A percentile compares a stretch with the other conserved stretches of the same genome.
Evolutionary conservation across 2,888 invertebrate genomes (phyloP).

Genomic region (Lathronympha strigana): DNA sequence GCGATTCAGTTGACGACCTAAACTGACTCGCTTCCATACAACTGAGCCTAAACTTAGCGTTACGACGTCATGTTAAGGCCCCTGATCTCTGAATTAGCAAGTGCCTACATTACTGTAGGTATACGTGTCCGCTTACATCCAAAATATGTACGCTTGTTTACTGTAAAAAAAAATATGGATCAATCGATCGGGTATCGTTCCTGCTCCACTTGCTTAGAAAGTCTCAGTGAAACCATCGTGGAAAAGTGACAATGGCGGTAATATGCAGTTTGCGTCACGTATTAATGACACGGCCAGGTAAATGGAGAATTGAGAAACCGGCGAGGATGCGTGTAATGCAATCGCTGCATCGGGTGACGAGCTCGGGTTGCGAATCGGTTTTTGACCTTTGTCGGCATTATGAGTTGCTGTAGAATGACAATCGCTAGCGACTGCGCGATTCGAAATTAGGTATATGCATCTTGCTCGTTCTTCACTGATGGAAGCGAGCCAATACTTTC

Average conservation of each 20-base stretch:
- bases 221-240: slow-evolving; percentile 64
- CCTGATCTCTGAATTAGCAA: no score
- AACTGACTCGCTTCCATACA: no score
- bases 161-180: neutral
- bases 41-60: no score
- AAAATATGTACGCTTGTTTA: neutral
- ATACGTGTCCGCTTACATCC: no score
- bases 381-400: neutral
- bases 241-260: slow-evolving; percentile 43
- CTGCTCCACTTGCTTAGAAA: slow-evolving; percentile 68
- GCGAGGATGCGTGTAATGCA: slow-evolving; percentile 34
- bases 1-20: no score
- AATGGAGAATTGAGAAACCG: slow-evolving; percentile 33
- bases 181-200: slow-evolving; percentile 51
- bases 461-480: no score
- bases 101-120: no score
- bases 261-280: slow-evolving; percentile 40
- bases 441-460: no score
- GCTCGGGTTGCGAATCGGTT: slow-evolving; percentile 2
- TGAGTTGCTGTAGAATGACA: no score
- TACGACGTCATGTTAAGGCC: no score
- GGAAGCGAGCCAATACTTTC: no score
- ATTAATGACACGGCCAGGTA: slow-evolving; percentile 36
- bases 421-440: no score
- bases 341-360: slow-evolving; percentile 10